phyloP scores from a whole-genome alignment of 2,113 vertebrate species.

The Apeltes quadracus region DNA sequence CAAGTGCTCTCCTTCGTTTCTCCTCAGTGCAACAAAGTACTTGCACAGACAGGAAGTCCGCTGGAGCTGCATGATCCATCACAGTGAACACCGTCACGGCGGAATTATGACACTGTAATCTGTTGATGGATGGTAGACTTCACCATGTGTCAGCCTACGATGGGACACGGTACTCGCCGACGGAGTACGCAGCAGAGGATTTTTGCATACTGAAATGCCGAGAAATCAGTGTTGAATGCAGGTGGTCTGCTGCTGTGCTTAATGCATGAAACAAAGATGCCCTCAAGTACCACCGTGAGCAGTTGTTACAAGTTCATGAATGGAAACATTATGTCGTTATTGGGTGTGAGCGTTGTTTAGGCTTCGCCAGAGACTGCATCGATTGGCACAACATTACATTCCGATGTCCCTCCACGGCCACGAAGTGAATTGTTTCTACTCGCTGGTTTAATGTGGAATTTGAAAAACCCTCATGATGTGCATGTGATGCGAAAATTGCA shows the following conservation, averaged over 20 bases:
- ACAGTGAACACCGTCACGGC: not conserved
- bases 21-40: not conserved
- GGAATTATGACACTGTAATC: not conserved
- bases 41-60: not conserved
- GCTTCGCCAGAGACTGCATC: not conserved
- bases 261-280: not conserved
- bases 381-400: too few relatives aligned
- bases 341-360: not conserved
- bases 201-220: not conserved
- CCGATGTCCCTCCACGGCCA: not conserved
- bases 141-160: not conserved
- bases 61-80: not conserved
- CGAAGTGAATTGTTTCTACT: not conserved
- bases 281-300: not conserved
- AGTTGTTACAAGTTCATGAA: not conserved
- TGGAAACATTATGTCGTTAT: not conserved
- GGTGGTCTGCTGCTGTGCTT: not conserved
- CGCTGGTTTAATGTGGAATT: not conserved
- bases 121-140: not conserved
- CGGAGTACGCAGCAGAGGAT: not conserved
- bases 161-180: not conserved
- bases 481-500: conserved; percentile 3
- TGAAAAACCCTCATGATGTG: conserved; percentile 9
- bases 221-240: not conserved
- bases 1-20: not conserved